Conservation (phyloP, 2,888 invertebrate genomes). For the Eupithecia vulgata region DNA sequence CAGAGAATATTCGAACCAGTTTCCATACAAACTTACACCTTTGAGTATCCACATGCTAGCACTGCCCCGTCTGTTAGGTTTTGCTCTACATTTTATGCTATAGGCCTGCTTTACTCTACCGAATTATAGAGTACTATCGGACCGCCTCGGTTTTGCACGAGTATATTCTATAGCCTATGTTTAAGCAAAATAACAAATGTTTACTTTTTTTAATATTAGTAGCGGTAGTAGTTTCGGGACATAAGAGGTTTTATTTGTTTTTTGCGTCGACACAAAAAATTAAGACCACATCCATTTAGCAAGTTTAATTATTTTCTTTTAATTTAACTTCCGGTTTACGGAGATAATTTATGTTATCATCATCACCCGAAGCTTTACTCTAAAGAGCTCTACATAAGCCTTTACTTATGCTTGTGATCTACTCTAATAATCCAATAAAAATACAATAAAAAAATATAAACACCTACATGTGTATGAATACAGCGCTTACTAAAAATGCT, state of each 20-base stretch:
- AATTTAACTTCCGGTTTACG: not conserved
- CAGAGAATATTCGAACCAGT: not conserved
- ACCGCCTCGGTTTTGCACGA: too few relatives aligned
- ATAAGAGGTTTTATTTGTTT: not conserved
- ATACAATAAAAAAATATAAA: too few relatives aligned
- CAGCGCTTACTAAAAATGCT: conserved; percentile 17
- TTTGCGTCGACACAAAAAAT: not conserved
- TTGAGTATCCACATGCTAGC: not conserved
- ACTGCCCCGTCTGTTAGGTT: not conserved
- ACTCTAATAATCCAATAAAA: too few relatives aligned
- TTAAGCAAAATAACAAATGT: too few relatives aligned
- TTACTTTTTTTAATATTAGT: too few relatives aligned
- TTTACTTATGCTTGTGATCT: not conserved
- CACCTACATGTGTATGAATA: conserved; percentile 2
- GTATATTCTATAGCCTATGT: too few relatives aligned
- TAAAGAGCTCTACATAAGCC: not conserved
- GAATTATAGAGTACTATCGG: not conserved
- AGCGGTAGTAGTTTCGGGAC: not conserved
- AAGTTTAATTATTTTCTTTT: too few relatives aligned
- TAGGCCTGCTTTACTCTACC: not conserved
- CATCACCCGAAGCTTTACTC: not conserved
- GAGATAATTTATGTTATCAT: too few relatives aligned
- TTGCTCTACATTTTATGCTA: not conserved
- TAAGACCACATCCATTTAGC: not conserved
- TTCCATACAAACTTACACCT: conserved; percentile 9